Percentiles rank a stretch among this genome's conserved stretches.
Conservation (phyloP, 2,797 vertebrate species). For the Phylloscopus collybita region DNA sequence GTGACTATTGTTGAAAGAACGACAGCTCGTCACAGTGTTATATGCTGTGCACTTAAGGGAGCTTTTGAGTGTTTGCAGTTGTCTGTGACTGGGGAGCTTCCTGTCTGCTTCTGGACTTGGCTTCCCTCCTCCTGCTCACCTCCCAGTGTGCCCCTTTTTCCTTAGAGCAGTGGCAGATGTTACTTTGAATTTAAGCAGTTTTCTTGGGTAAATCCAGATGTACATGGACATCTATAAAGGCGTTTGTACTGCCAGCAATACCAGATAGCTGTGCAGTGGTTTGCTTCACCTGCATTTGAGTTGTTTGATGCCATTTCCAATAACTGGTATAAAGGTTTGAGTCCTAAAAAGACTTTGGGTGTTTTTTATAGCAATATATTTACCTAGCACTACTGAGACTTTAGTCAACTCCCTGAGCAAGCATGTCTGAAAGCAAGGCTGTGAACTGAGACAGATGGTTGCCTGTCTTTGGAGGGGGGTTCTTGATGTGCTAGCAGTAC, state of each 20-base stretch:
- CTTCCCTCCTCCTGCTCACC: not conserved
- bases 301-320: not conserved
- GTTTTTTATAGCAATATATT: not conserved
- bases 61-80: not conserved
- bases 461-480: not conserved
- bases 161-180: not conserved
- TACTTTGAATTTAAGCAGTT: not conserved
- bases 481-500: accelerated
- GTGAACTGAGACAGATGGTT: not conserved
- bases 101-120: not conserved
- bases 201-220: not conserved
- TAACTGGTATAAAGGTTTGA: not conserved
- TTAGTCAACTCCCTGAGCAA: not conserved
- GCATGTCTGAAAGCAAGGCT: not conserved
- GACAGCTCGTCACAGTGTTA: accelerated
- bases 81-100: not conserved
- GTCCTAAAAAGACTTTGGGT: not conserved
- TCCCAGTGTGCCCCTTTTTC: not conserved
- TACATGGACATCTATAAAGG: accelerated
- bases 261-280: not conserved
- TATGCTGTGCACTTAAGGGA: not conserved
- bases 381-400: not conserved
- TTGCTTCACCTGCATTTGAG: not conserved
- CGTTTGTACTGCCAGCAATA: not conserved
- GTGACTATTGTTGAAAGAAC: not conserved